Percentiles rank a stretch among this genome's conserved stretches.
Evolutionary conservation across 2,113 vertebrate genomes (phyloP).

Genomic region (Platichthys stellatus): DNA sequence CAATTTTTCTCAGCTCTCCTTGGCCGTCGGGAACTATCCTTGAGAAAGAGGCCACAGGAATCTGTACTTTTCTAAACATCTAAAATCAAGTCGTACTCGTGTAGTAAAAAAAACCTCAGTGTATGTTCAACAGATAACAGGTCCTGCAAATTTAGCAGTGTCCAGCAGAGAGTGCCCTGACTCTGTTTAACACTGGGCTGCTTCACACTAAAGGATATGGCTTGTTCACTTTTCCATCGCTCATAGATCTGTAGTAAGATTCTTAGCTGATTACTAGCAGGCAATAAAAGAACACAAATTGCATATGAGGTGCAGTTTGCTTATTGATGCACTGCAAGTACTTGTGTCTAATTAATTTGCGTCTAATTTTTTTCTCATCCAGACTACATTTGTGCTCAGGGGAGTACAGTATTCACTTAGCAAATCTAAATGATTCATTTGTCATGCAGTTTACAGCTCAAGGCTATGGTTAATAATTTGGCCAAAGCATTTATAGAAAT

Average conservation of each 20-base stretch:
- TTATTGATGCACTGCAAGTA: slow-evolving; percentile 18
- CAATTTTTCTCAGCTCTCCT: slow-evolving; percentile 87
- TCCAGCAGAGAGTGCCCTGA: slow-evolving; percentile 71
- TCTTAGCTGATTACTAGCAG: background rate
- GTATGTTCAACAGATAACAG: background rate
- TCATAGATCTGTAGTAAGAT: background rate
- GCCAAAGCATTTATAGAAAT: slow-evolving; percentile 38
- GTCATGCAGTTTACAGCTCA: slow-evolving; percentile 21
- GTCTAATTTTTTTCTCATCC: slow-evolving; percentile 30
- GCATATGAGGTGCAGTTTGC: background rate
- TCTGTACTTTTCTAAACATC: slow-evolving; percentile 75
- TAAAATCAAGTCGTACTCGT: slow-evolving; percentile 45
- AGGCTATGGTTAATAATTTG: slow-evolving; percentile 33
- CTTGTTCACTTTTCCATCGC: background rate
- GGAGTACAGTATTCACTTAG: slow-evolving; percentile 32
- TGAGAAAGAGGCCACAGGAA: slow-evolving; percentile 82
- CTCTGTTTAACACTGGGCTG: slow-evolving; percentile 40
- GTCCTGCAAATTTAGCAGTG: slow-evolving; percentile 49
- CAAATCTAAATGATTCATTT: slow-evolving; percentile 44
- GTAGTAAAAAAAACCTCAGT: background rate
- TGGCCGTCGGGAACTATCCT: slow-evolving; percentile 80
- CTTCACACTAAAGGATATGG: slow-evolving; percentile 7
- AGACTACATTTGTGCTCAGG: slow-evolving; percentile 15
- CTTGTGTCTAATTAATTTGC: slow-evolving; percentile 2
- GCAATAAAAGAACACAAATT: background rate